Evolutionary conservation across 1,140 invertebrate genomes (phyloP).

Genomic region (Calliphora vicina): DNA sequence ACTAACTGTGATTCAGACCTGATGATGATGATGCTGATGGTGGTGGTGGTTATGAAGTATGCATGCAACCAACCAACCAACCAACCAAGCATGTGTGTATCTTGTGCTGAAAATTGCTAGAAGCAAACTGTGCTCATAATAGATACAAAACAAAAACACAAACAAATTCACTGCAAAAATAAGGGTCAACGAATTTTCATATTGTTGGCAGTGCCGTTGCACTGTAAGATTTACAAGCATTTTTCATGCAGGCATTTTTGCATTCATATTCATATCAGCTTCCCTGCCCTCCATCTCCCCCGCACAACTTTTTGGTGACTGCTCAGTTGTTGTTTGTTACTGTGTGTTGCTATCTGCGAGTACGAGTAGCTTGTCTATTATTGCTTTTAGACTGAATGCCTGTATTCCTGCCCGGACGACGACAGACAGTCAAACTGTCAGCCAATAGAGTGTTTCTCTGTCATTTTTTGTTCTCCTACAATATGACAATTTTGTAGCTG

Average conservation of each 20-base stretch:
- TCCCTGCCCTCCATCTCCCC: neutral
- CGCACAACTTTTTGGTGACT: neutral
- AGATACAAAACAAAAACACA: neutral
- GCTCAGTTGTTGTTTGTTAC: neutral
- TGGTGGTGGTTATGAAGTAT: neutral
- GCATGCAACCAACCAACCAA: no score
- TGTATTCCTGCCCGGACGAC: neutral
- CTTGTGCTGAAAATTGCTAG: neutral
- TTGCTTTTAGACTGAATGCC: neutral
- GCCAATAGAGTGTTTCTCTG: neutral
- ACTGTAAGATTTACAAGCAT: neutral
- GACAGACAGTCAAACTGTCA: neutral
- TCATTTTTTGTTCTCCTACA: neutral
- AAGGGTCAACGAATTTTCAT: constrained; percentile 1
- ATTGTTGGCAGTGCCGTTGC: neutral
- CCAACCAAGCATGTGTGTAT: no score
- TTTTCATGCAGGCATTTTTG: neutral
- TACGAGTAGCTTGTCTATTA: neutral
- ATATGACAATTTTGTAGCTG: neutral
- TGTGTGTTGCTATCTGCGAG: neutral
- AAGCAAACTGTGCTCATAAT: neutral
- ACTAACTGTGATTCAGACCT: neutral
- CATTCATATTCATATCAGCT: neutral
- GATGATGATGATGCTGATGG: neutral
- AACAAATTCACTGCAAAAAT: neutral